These are phyloP conservation scores for Festucalex cinctus DNA, from an alignment of 2,113 vertebrate genomes.

Conservation along the genomic window DNA sequence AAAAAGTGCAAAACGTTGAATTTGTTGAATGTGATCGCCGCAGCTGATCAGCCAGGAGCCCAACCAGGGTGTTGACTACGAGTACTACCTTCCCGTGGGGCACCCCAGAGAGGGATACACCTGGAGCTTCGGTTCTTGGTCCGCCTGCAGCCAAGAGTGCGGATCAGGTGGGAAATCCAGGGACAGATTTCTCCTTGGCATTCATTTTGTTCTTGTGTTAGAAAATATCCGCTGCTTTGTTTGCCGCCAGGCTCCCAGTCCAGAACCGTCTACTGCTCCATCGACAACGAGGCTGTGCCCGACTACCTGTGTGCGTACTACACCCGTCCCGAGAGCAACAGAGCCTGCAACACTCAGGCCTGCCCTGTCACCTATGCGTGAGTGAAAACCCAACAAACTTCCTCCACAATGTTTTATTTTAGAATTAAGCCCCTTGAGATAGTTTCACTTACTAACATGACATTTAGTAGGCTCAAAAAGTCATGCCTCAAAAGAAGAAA, in stretches of 20 bases:
- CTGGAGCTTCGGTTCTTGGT: slow-evolving; percentile 93
- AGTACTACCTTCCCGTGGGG: slow-evolving; percentile 80
- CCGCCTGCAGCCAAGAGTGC: slow-evolving; percentile 83
- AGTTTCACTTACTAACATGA: neutral
- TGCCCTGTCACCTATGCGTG: slow-evolving; percentile 87
- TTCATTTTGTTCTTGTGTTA: neutral
- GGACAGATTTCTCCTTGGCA: neutral
- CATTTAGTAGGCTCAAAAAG: neutral
- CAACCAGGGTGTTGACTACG: slow-evolving; percentile 84
- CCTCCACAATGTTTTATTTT: neutral
- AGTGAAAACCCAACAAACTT: neutral
- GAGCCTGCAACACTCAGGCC: slow-evolving; percentile 80
- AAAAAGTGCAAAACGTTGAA: neutral
- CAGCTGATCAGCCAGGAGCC: slow-evolving; percentile 92
- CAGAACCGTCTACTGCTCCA: slow-evolving; percentile 85
- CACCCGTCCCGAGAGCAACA: slow-evolving; percentile 75
- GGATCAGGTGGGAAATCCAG: slow-evolving; percentile 81
- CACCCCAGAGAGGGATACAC: slow-evolving; percentile 70
- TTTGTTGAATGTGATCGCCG: neutral
- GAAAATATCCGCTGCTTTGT: neutral
- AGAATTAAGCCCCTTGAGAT: neutral
- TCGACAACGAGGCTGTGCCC: slow-evolving; percentile 84
- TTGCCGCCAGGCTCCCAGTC: slow-evolving; percentile 83
- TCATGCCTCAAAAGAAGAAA: no score
- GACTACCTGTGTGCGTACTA: slow-evolving; percentile 82